Evolutionary conservation across 1,140 invertebrate species (phyloP).

Genomic region (Zaprionus nigranus): DNA sequence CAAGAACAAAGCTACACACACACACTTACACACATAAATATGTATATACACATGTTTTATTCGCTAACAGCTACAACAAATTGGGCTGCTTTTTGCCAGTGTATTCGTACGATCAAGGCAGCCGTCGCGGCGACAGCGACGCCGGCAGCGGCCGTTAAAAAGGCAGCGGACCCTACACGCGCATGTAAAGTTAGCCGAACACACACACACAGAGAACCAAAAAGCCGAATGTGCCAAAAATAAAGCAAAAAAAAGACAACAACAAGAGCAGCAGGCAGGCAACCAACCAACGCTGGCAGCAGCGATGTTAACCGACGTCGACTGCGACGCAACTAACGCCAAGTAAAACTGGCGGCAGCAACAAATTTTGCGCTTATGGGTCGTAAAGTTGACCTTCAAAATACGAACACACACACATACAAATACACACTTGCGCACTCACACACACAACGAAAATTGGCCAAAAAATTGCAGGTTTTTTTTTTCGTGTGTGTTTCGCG

Average conservation of each 20-base stretch:
- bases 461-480: conserved; percentile 81
- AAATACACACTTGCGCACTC: conserved; percentile 28
- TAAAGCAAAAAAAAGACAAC: conserved; percentile 70
- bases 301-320: conserved; percentile 17
- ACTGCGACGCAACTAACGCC: conserved; percentile 76
- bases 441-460: conserved; percentile 68
- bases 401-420: conserved; percentile 59
- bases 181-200: conserved; percentile 76
- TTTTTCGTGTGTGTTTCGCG: conserved; percentile 47
- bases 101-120: conserved; percentile 70
- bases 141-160: conserved; percentile 71
- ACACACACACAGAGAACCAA: conserved; percentile 39
- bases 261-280: background rate
- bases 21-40: background rate
- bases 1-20: conserved; percentile 45
- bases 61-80: conserved; percentile 79
- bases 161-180: conserved; percentile 79
- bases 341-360: conserved; percentile 71
- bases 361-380: conserved; percentile 82
- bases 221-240: conserved; percentile 76
- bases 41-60: conserved; percentile 53
- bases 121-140: conserved; percentile 54
- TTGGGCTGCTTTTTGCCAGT: conserved; percentile 60
- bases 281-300: conserved; percentile 19
- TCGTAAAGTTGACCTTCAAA: conserved; percentile 85